Conservation (phyloP, 2,888 invertebrate genomes). For the Vandiemenella viatica region DNA sequence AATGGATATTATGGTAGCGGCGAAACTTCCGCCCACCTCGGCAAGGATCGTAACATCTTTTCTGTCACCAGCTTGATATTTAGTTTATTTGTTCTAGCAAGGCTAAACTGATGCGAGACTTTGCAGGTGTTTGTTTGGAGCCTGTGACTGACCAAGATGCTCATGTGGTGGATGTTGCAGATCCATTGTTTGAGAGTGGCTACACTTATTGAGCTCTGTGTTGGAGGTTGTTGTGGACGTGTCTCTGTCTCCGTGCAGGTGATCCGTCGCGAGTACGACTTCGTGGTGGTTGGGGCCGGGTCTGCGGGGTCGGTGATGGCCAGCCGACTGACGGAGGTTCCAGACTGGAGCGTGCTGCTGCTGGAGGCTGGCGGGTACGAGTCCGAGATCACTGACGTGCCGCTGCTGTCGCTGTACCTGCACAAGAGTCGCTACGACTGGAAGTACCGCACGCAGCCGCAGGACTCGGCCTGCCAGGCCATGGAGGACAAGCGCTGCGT, state of each 20-base stretch:
- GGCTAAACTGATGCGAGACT: no score
- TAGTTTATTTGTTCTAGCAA: no score
- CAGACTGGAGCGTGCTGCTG: constrained; percentile 62
- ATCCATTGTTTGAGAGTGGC: no score
- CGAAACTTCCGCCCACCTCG: no score
- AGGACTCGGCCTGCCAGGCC: constrained; percentile 68
- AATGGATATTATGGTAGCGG: no score
- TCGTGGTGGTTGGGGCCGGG: constrained; percentile 67
- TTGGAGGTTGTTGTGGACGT: no score
- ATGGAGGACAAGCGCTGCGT: constrained; percentile 71
- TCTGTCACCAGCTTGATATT: no score
- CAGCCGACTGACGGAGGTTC: constrained; percentile 61
- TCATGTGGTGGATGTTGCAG: no score
- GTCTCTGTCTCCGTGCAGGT: constrained; percentile 29
- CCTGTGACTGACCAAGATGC: no score
- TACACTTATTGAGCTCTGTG: no score
- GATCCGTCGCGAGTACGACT: constrained; percentile 60
- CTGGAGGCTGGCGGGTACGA: constrained; percentile 79
- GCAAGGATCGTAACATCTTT: no score
- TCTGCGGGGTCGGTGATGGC: constrained; percentile 71
- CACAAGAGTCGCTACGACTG: constrained; percentile 79
- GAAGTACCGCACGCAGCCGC: constrained; percentile 71
- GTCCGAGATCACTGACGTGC: constrained; percentile 74
- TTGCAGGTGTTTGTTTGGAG: no score
- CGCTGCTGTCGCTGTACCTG: constrained; percentile 68